These are phyloP conservation scores for Eulithis testata DNA, from an alignment of 2,888 invertebrate species.

Conservation along the genomic window DNA sequence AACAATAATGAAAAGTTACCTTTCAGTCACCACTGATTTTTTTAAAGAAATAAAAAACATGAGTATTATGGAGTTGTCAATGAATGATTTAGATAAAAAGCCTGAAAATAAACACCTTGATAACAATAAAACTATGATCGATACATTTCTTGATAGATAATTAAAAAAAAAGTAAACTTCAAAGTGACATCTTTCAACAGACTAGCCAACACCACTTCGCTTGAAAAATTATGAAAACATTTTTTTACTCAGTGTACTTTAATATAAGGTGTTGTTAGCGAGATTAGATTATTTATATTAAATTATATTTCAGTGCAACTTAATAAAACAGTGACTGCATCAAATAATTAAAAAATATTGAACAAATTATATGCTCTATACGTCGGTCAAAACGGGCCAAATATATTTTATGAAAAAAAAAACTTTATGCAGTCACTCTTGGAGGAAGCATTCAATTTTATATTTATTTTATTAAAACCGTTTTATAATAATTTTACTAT, in stretches of 20 bases:
- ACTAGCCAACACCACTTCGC: conserved; percentile 25
- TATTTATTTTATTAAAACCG: too few relatives aligned
- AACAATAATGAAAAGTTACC: conserved; percentile 60
- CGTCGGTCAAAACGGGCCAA: neutral
- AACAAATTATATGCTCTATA: neutral
- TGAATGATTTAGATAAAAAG: conserved; percentile 63
- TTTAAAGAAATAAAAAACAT: conserved; percentile 56
- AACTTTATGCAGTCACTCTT: conserved; percentile 35
- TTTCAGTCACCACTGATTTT: conserved; percentile 68
- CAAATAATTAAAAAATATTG: conserved; percentile 15
- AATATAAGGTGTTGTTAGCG: conserved; percentile 23
- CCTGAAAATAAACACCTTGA: conserved; percentile 58
- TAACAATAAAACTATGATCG: conserved; percentile 13
- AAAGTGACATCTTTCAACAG: conserved; percentile 17
- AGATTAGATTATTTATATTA: conserved; percentile 31
- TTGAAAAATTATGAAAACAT: conserved; percentile 15
- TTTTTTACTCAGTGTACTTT: conserved; percentile 30
- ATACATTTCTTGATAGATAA: neutral
- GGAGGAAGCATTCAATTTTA: conserved; percentile 25
- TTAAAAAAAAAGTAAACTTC: too few relatives aligned
- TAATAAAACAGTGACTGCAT: conserved; percentile 62
- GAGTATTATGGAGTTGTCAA: conserved; percentile 57
- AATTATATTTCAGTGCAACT: conserved; percentile 63
- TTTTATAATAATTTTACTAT: too few relatives aligned
- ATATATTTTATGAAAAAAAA: conserved; percentile 4